Evolutionary conservation across 2,797 vertebrate species (phyloP), one percentile per base, ranked within the genome.

Genomic region (Gallinago solitaria): DNA sequence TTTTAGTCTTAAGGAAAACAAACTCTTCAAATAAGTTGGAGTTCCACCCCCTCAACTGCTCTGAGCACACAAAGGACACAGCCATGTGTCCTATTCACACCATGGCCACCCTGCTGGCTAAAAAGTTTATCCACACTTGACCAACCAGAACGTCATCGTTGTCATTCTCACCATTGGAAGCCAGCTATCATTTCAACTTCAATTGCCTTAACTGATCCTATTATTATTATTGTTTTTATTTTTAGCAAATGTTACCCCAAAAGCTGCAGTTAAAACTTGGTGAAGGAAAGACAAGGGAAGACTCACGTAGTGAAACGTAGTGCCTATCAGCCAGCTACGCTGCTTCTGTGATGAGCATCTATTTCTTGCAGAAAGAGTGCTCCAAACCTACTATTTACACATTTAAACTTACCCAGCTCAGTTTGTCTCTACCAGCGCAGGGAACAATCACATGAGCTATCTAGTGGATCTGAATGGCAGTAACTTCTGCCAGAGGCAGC

Each of bases 401-500:
- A 41, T 79, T 87, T 80, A 90, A 87, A 89, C 43, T 67, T 82
- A 87, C 47, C 28, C 60, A 65, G 59, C 43, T 83, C 67, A 37
- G 70, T 89, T 95, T 89, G 70, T 64, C 35, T 84, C 32, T 73
- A 84, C 67, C 17, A 32, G 83, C 9, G 21, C 50, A 87, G 2
- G 0, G 39, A 92, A 90, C 53, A 93, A 90, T 82, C 92, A 74
- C 2, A 3, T 41, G 81, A 95, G 76, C 81, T 67, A 59, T 63
- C 43, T 33, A 81, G 63, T 43, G 70, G 83, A 90, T 90, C 78
- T 74, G 63, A 93, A 84, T 10, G 28, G 86, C 86, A 96, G 86
- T 23, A 93, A 60, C 70, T 89, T 69, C 90, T 94, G 93, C 83
- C 64, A 96, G 68, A 87, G 86, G 90, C 81, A 84, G 90, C 67